phyloP scores from a whole-genome alignment of 2,797 vertebrate genomes.

The Pangasius macronema region DNA sequence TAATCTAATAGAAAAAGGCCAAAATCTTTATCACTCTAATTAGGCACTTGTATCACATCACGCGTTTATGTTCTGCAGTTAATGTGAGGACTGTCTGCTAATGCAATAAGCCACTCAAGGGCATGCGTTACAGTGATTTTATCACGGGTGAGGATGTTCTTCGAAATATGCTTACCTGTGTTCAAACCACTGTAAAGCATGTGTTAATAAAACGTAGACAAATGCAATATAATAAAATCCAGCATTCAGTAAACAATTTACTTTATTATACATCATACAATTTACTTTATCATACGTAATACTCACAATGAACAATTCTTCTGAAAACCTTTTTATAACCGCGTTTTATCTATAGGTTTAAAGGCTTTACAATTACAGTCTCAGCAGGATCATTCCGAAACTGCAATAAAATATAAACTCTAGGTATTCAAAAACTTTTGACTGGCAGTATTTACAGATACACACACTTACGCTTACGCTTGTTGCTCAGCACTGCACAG shows the following conservation, averaged over 20 bases:
- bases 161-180: background rate
- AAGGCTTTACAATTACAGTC: background rate
- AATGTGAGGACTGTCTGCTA: background rate
- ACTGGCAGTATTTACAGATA: background rate
- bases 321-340: background rate
- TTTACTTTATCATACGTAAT: background rate
- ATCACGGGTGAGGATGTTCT: background rate
- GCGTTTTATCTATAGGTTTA: background rate
- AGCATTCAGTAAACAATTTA: background rate
- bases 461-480: background rate
- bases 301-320: background rate
- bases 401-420: background rate
- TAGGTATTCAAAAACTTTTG: background rate
- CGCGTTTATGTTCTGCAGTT: background rate
- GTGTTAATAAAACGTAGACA: background rate
- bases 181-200: background rate
- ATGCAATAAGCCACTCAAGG: background rate
- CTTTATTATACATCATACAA: too few relatives aligned
- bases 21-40: background rate
- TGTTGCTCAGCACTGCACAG: slow-evolving; percentile 3
- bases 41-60: background rate
- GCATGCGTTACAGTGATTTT: background rate
- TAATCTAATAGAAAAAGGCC: background rate
- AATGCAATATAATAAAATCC: background rate
- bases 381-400: background rate